These are phyloP conservation scores for Caradrina kadenii DNA, from an alignment of 2,888 invertebrate species.

Conservation along the genomic window DNA sequence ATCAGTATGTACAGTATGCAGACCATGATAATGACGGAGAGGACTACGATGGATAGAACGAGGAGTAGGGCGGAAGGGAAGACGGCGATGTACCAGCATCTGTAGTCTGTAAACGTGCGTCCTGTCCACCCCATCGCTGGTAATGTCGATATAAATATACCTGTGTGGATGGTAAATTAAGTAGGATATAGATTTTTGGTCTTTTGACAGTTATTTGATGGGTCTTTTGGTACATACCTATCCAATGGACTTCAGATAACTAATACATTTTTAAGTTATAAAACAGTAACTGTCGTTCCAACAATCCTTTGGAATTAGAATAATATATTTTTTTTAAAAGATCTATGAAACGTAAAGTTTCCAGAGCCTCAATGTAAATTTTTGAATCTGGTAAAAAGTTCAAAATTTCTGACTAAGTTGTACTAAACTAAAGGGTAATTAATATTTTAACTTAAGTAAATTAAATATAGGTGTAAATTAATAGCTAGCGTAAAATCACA, in stretches of 20 bases:
- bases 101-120: constrained; percentile 85
- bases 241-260: not conserved
- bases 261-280: not conserved
- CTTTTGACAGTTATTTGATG: not conserved
- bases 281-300: not conserved
- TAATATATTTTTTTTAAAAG: not conserved
- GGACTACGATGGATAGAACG: constrained; percentile 85
- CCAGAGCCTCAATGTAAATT: constrained; percentile 9
- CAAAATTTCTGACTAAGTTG: not conserved
- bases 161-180: constrained; percentile 65
- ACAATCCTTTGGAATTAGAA: not conserved
- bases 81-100: constrained; percentile 91
- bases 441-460: not conserved
- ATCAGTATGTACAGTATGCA: constrained; percentile 89
- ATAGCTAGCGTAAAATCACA: not conserved
- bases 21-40: constrained; percentile 81
- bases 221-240: not conserved
- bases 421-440: not conserved
- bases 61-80: constrained; percentile 88
- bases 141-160: constrained; percentile 75
- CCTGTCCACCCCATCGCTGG: constrained; percentile 83
- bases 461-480: not conserved
- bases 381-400: constrained; percentile 5
- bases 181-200: constrained; percentile 4
- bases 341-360: constrained; percentile 1